phyloP scores from a whole-genome alignment of 2,113 vertebrate genomes.

The Bungarus multicinctus region DNA sequence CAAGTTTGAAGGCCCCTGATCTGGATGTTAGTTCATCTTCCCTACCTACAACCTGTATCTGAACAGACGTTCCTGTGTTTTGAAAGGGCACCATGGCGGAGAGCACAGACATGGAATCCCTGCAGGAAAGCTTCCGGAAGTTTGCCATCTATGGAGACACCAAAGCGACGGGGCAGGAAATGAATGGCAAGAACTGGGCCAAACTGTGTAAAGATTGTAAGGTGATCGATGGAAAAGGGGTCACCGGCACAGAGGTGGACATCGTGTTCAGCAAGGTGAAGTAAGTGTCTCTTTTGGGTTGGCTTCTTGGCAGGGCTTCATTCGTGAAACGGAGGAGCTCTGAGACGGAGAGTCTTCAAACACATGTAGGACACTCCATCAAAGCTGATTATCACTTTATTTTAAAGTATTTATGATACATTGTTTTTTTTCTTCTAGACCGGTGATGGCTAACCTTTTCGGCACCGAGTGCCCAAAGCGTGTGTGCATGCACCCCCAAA shows the following conservation, averaged over 20 bases:
- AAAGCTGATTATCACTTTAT: neutral
- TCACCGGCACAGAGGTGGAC: conserved; percentile 88
- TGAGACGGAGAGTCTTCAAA: neutral
- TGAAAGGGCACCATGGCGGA: conserved; percentile 78
- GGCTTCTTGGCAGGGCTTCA: neutral
- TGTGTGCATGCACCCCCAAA: too few species aligned
- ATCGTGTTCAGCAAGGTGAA: conserved; percentile 98
- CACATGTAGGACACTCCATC: neutral
- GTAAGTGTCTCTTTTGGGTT: conserved; percentile 69
- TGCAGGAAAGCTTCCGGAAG: conserved; percentile 85
- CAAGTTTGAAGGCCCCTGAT: too few species aligned
- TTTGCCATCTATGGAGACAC: conserved; percentile 92
- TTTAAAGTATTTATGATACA: neutral
- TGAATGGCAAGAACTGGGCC: conserved; percentile 97
- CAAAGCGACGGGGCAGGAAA: conserved; percentile 86
- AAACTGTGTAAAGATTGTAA: conserved; percentile 97
- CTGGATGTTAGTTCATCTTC: neutral
- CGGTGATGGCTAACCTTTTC: too few species aligned
- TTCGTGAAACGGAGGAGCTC: too few species aligned
- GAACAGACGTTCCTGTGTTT: fast-evolving
- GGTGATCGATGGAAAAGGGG: conserved; percentile 83
- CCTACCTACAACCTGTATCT: neutral
- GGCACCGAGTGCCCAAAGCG: too few species aligned
- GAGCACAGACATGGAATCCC: conserved; percentile 71
- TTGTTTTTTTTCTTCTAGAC: neutral